Percentiles rank a stretch among this genome's conserved stretches.
phyloP scores from a whole-genome alignment of 2,797 vertebrate genomes.

The Poliocrania exsul region DNA sequence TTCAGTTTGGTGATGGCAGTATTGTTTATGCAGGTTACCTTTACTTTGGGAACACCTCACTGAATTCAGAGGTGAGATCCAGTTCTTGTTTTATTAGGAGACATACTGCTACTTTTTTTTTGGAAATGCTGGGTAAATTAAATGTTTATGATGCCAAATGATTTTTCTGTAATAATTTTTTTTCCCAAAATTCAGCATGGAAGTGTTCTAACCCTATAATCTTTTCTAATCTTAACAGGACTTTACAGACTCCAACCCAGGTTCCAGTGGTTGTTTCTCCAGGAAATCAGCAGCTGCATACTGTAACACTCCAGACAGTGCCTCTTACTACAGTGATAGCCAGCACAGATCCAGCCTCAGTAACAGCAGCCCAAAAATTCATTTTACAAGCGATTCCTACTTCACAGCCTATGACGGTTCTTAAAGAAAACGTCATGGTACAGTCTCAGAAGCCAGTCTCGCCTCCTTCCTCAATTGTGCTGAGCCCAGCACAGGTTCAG shows the following conservation, averaged over 20 bases:
- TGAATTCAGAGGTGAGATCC: not conserved
- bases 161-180: not conserved
- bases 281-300: constrained; percentile 80
- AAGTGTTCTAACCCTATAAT: not conserved
- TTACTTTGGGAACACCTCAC: not conserved
- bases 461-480: constrained; percentile 72
- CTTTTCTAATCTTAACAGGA: constrained; percentile 69
- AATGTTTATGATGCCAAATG: not conserved
- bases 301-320: constrained; percentile 87
- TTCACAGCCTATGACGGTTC: constrained; percentile 81
- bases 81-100: not conserved
- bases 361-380: constrained; percentile 79
- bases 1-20: not conserved
- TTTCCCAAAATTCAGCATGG: not conserved
- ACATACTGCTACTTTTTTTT: not conserved
- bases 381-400: constrained; percentile 86
- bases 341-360: constrained; percentile 79
- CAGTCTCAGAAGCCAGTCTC: constrained; percentile 76
- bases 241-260: constrained; percentile 77
- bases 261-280: constrained; percentile 80
- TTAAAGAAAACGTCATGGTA: constrained; percentile 82
- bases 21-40: not conserved
- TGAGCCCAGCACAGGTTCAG: constrained; percentile 78
- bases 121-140: not conserved
- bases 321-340: constrained; percentile 84